Evolutionary conservation across 2,113 vertebrate species (phyloP).

Genomic region (Hipposideros armiger): DNA sequence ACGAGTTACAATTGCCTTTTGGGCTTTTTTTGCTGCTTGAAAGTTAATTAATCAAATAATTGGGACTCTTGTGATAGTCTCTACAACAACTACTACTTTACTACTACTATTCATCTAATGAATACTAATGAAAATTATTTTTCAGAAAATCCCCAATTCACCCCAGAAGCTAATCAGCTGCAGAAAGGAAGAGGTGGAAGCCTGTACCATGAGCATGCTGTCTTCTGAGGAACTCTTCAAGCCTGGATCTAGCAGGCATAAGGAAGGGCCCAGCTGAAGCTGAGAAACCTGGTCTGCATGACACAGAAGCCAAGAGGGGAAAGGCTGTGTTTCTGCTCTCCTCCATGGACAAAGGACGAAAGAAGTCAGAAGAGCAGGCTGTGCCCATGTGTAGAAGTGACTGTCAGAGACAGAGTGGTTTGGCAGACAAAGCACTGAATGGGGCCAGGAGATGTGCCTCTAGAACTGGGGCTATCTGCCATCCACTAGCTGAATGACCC

Average conservation of each 20-base stretch:
- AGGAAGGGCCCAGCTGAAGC: background rate
- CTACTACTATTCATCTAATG: background rate
- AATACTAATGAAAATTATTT: conserved; percentile 58
- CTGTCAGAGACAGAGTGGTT: background rate
- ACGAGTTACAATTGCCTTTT: background rate
- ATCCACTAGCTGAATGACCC: background rate
- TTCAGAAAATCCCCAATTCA: conserved; percentile 82
- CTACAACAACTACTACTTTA: background rate
- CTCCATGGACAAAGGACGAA: background rate
- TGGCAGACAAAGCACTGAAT: background rate
- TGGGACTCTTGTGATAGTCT: background rate
- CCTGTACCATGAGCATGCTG: conserved; percentile 65
- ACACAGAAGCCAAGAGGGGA: background rate
- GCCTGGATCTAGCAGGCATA: conserved; percentile 75
- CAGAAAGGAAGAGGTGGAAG: conserved; percentile 78
- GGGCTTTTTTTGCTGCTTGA: background rate
- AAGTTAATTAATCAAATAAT: background rate
- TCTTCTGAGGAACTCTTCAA: conserved; percentile 79
- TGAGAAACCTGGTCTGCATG: background rate
- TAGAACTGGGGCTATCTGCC: background rate
- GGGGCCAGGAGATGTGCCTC: background rate
- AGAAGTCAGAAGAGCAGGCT: background rate
- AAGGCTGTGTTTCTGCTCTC: background rate
- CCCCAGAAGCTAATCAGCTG: conserved; percentile 70
- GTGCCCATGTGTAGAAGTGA: background rate